Evolutionary conservation across 2,797 vertebrate species (phyloP).

Genomic region (Neoniphon sammara): DNA sequence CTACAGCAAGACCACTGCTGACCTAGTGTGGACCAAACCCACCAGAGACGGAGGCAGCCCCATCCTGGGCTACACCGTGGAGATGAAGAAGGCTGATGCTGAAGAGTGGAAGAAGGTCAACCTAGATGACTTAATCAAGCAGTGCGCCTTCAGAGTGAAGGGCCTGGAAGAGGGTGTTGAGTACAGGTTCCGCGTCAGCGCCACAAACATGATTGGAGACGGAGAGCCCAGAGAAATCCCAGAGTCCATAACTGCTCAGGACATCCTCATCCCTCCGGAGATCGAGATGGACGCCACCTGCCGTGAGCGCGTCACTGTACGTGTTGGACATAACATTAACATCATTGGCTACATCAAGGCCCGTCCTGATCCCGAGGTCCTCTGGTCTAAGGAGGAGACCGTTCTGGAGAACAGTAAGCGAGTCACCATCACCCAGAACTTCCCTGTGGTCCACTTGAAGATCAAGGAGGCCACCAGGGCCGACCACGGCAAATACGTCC

Average conservation of each 20-base stretch:
- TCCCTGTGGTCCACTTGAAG: conserved; percentile 89
- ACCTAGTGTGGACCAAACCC: conserved; percentile 97
- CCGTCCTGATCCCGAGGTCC: conserved; percentile 93
- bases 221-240: conserved; percentile 94
- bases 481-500: conserved; percentile 94
- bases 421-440: conserved; percentile 86
- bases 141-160: conserved; percentile 91
- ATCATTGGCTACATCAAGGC: conserved; percentile 93
- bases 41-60: conserved; percentile 96
- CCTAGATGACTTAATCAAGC: conserved; percentile 93
- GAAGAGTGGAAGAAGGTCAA: conserved; percentile 94
- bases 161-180: conserved; percentile 91
- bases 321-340: conserved; percentile 95
- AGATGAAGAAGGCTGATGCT: conserved; percentile 90
- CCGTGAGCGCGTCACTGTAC: conserved; percentile 90
- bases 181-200: conserved; percentile 94
- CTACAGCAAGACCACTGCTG: conserved; percentile 91
- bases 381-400: conserved; percentile 92
- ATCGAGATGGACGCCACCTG: conserved; percentile 93
- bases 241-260: conserved; percentile 92
- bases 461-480: conserved; percentile 93
- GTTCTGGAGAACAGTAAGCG: conserved; percentile 88
- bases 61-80: conserved; percentile 93
- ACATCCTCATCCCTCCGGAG: conserved; percentile 97
- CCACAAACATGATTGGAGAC: conserved; percentile 96